Percentiles rank a stretch among this genome's conserved stretches.
Evolutionary conservation across 1,140 invertebrate genomes (phyloP).

Genomic region (Diabrotica virgifera): DNA sequence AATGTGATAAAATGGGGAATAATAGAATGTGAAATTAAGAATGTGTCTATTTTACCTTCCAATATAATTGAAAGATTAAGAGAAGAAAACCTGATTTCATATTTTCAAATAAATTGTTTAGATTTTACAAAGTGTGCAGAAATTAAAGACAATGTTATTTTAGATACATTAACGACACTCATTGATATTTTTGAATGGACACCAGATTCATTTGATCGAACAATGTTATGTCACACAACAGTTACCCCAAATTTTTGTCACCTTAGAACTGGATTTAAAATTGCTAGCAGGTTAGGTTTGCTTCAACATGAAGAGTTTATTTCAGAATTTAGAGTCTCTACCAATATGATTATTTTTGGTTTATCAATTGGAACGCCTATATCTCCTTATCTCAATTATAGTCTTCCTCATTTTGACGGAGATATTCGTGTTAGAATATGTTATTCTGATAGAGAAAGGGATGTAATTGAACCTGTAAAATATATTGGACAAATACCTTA

Average conservation of each 20-base stretch:
- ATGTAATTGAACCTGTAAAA: conserved; percentile 25
- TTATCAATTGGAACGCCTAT: conserved; percentile 31
- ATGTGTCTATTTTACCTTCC: conserved; percentile 42
- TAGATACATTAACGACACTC: conserved; percentile 21
- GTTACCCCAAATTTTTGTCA: conserved; percentile 26
- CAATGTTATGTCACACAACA: conserved; percentile 7
- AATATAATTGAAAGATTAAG: conserved; percentile 49
- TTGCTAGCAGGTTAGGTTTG: conserved; percentile 32
- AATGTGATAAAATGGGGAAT: conserved; percentile 53
- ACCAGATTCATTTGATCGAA: conserved; percentile 12
- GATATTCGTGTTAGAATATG: conserved; percentile 27
- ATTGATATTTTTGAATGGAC: conserved; percentile 17
- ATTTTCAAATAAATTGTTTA: conserved; percentile 28
- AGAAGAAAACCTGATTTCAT: conserved; percentile 39
- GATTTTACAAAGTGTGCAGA: conserved; percentile 18
- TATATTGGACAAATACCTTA: conserved; percentile 28
- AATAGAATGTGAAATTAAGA: conserved; percentile 49
- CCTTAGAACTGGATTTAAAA: conserved; percentile 31
- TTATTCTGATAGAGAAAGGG: conserved; percentile 23
- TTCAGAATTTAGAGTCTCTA: conserved; percentile 27
- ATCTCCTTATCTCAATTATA: conserved; percentile 6
- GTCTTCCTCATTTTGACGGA: conserved; percentile 22
- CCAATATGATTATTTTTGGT: conserved; percentile 28
- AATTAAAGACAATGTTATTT: conserved; percentile 22
- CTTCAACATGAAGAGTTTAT: conserved; percentile 20